These are phyloP conservation scores for Campylomormyrus tamandua DNA, from an alignment of 2,113 vertebrate genomes.

Conservation along the genomic window DNA sequence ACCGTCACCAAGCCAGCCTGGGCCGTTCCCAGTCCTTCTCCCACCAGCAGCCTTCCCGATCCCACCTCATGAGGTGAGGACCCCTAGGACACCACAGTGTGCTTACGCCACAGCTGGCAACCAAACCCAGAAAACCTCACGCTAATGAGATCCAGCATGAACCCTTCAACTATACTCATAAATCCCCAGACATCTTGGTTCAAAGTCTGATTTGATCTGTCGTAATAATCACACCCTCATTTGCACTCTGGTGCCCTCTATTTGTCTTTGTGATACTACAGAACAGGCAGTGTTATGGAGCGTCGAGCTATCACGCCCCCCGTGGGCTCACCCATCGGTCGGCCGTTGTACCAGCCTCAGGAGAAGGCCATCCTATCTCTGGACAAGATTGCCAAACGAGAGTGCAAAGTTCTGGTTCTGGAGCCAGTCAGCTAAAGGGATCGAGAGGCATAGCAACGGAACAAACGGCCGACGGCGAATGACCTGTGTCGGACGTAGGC, in stretches of 20 bases:
- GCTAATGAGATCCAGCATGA: neutral
- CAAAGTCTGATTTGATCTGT: neutral
- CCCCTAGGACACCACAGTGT: neutral
- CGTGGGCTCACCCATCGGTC: conserved; percentile 78
- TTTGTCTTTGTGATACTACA: conserved; percentile 32
- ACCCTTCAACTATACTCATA: neutral
- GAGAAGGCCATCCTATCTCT: conserved; percentile 76
- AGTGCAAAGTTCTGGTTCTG: conserved; percentile 88
- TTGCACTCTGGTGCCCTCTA: neutral
- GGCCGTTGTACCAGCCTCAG: conserved; percentile 77
- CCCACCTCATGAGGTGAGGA: conserved; percentile 82
- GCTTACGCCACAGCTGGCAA: neutral
- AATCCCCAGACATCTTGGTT: neutral
- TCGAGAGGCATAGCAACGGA: neutral
- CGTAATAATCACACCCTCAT: neutral
- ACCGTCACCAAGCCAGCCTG: conserved; percentile 69
- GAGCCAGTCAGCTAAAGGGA: conserved; percentile 55
- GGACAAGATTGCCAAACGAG: conserved; percentile 91
- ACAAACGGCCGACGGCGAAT: neutral
- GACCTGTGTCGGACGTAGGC: neutral
- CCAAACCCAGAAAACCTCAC: neutral
- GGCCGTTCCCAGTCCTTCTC: conserved; percentile 90
- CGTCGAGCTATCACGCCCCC: conserved; percentile 84
- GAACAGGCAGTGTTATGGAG: conserved; percentile 91
- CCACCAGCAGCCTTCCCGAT: conserved; percentile 83